These are phyloP conservation scores for Eutrigla gurnardus DNA, from an alignment of 2,797 vertebrate genomes.

Conservation along the genomic window DNA sequence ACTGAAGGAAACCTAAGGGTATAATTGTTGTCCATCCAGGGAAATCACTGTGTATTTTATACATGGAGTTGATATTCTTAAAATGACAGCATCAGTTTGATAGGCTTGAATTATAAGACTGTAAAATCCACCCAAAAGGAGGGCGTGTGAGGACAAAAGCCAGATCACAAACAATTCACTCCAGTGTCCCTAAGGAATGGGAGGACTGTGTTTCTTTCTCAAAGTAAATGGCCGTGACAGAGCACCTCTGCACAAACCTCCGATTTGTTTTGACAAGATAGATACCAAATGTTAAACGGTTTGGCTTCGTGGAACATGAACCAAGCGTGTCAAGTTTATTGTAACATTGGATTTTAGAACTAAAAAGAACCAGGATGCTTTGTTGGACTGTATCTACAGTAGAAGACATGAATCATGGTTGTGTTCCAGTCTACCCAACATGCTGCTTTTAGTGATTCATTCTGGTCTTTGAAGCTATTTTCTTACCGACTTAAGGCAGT, in stretches of 20 bases:
- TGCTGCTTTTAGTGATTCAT: not conserved
- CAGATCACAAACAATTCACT: constrained; percentile 15
- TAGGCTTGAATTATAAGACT: not conserved
- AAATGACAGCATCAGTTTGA: not conserved
- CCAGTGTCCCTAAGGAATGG: not conserved
- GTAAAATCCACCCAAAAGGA: constrained; percentile 1
- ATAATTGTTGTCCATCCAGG: not conserved
- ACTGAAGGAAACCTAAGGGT: not conserved
- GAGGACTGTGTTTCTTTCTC: constrained; percentile 13
- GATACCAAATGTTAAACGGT: constrained; percentile 4
- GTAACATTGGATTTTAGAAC: not conserved
- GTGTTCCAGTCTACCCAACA: not conserved
- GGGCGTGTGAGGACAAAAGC: not conserved
- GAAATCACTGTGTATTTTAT: not conserved
- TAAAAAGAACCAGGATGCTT: constrained; percentile 3
- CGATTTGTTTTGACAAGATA: constrained; percentile 28
- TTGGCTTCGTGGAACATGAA: not conserved
- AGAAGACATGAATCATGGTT: constrained; percentile 6
- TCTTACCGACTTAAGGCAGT: not conserved
- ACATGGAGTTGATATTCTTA: not conserved
- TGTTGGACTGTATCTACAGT: constrained; percentile 6
- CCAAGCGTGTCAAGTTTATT: not conserved
- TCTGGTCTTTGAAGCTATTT: constrained; percentile 10
- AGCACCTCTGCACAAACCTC: not conserved
- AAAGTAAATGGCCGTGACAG: not conserved